Conservation (phyloP, 2,888 invertebrate species). For the Cepaea hortensis region DNA sequence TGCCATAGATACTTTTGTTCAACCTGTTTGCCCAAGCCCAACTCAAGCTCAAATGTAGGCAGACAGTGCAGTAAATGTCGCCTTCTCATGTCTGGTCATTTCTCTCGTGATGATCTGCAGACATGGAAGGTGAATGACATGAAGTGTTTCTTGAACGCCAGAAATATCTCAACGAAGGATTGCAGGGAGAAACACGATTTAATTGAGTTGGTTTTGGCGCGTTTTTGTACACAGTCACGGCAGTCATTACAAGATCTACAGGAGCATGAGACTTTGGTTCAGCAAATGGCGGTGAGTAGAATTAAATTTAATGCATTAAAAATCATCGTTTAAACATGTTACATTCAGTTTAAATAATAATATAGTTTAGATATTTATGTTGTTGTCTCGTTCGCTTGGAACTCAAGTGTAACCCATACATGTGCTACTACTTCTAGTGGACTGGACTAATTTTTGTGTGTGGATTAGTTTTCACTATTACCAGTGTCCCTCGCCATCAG, state of each 20-base stretch:
- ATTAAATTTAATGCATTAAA: too few relatives aligned
- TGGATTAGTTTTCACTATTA: too few relatives aligned
- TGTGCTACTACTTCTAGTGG: too few relatives aligned
- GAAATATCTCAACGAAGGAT: constrained; percentile 67
- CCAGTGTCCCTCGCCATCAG: too few relatives aligned
- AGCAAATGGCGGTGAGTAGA: constrained; percentile 61
- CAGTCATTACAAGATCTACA: constrained; percentile 52
- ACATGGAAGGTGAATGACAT: constrained; percentile 72
- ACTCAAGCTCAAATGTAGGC: constrained; percentile 35
- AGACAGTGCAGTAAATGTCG: constrained; percentile 70
- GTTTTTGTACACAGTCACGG: constrained; percentile 51
- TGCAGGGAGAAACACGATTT: constrained; percentile 74
- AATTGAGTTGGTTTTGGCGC: constrained; percentile 69
- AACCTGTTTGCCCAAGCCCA: constrained; percentile 59
- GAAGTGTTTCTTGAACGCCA: constrained; percentile 66
- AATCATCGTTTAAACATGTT: too few relatives aligned
- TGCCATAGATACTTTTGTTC: constrained; percentile 69
- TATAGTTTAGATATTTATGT: too few relatives aligned
- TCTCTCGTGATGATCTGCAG: constrained; percentile 65
- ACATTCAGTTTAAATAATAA: too few relatives aligned
- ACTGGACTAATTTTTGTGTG: too few relatives aligned
- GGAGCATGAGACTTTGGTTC: constrained; percentile 58
- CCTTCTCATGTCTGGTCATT: constrained; percentile 65
- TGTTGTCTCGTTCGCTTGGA: too few relatives aligned
- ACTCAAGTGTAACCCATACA: too few relatives aligned